These are phyloP conservation scores for Helicoverpa assulta DNA, from an alignment of 2,888 invertebrate species.

Conservation along the genomic window DNA sequence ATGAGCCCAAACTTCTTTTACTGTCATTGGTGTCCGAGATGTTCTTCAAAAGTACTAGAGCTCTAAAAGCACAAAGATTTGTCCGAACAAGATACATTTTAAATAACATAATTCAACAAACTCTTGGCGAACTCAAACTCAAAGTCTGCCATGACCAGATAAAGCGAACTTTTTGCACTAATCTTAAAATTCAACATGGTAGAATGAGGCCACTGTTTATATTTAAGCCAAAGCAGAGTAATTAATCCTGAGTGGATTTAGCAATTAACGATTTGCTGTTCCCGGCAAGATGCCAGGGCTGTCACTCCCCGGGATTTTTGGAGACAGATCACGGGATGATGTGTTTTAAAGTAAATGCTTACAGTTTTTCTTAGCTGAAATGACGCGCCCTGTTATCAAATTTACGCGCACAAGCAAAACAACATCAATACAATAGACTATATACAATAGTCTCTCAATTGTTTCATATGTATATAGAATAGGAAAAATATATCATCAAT, in stretches of 20 bases:
- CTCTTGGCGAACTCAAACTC: constrained; percentile 1
- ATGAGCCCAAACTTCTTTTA: too few relatives aligned
- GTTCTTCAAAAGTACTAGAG: too few relatives aligned
- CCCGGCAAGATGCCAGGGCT: constrained; percentile 34
- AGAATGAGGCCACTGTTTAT: constrained; percentile 48
- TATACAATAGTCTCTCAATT: too few relatives aligned
- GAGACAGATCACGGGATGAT: constrained; percentile 22
- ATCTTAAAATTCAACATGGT: constrained; percentile 55
- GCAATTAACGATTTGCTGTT: constrained; percentile 50
- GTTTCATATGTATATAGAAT: too few relatives aligned
- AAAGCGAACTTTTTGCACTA: constrained; percentile 36
- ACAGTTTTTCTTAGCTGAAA: not conserved
- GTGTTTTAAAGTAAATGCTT: not conserved
- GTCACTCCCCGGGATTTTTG: constrained; percentile 21
- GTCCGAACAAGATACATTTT: constrained; percentile 10
- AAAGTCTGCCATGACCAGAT: constrained; percentile 6
- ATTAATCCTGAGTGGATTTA: constrained; percentile 55
- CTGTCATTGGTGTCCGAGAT: too few relatives aligned
- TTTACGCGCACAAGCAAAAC: too few relatives aligned
- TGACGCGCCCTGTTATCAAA: too few relatives aligned
- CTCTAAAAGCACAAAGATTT: not conserved
- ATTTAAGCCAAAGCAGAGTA: constrained; percentile 41
- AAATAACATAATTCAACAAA: constrained; percentile 28
- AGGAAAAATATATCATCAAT: too few relatives aligned
- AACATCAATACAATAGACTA: too few relatives aligned